Conservation (phyloP, 2,888 invertebrate species). For the Scotopteryx bipunctaria region DNA sequence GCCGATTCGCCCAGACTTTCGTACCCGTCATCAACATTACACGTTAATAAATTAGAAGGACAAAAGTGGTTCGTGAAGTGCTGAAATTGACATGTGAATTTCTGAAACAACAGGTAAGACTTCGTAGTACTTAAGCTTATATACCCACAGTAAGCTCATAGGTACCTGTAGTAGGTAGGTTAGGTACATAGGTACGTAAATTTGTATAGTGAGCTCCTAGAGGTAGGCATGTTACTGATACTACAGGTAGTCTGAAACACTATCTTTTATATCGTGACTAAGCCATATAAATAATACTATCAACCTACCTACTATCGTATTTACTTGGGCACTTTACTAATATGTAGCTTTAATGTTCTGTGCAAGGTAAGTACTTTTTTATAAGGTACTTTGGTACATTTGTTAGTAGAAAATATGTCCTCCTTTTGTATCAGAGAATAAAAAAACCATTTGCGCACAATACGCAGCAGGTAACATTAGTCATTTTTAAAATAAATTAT, state of each 20-base stretch:
- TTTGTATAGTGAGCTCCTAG: neutral
- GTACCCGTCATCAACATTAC: constrained; percentile 45
- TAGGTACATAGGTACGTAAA: neutral
- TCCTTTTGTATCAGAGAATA: too few relatives aligned
- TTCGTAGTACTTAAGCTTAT: neutral
- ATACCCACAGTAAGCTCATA: too few relatives aligned
- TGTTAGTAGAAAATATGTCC: too few relatives aligned
- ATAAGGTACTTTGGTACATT: too few relatives aligned
- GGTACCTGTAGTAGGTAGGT: neutral
- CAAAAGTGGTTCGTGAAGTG: constrained; percentile 13
- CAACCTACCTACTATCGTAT: too few relatives aligned
- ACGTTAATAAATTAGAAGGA: constrained; percentile 32
- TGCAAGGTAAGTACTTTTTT: too few relatives aligned
- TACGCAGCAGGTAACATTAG: too few relatives aligned
- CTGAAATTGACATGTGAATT: constrained; percentile 17
- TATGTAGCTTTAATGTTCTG: too few relatives aligned
- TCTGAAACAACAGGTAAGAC: constrained; percentile 19
- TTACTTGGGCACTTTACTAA: too few relatives aligned
- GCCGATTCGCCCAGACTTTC: constrained; percentile 50
- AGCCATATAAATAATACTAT: constrained; percentile 15
- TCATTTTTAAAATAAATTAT: too few relatives aligned
- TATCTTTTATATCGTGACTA: constrained; percentile 18
- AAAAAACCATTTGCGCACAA: too few relatives aligned
- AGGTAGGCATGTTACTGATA: neutral
- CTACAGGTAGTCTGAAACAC: neutral